Base-by-base conservation (phyloP, 2,113 vertebrate genomes). In the Aplodontia rufa region DNA sequence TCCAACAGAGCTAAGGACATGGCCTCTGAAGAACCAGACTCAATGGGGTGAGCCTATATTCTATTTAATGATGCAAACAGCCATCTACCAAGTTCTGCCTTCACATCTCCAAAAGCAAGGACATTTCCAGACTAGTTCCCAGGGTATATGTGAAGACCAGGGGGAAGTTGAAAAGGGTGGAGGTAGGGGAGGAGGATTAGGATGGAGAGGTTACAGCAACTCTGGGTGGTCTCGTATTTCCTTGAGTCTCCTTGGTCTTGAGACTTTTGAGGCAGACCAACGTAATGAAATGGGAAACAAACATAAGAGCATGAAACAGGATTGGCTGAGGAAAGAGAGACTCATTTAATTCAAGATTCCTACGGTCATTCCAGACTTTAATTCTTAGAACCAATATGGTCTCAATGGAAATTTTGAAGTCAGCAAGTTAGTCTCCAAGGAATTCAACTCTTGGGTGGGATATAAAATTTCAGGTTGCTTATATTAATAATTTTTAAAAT, bases 21-120 rank as follows among this genome's bases (percentile, higher is more conserved):
- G 35, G 85, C n/a, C 42, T 87, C 71, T 74, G 22, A 90, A 80
- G 83, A 94, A 87, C 37, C 71, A 85, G 55, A 71, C 14, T 60
- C 20, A 88, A 47, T 45, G 40, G 72, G 58, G n/a, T 89, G 45
- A 97, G 64, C 35, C 49, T 83, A 19, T 37, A 45, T 47, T 55
- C 20, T 89, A 71, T 88, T 85, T 69, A 90, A 84, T 62, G 85
- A 93, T 45, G 20, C 58, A 64, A 95, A 86, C 0, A 93, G 55
- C 28, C 60, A 92, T 85, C 85, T 94, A 64, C 32, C 83, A 92
- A 96, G 81, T 47, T 86, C 51, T 42, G 93, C 51, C 51, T 96
- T 78, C 32, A 17, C 76, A 88, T 87, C 68, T 86, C 58, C 62
- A 79, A 60, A 96, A 90, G 85, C 75, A 97, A 97, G 81, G 86